Percentiles rank a stretch among this genome's conserved stretches.
Conservation (phyloP, 2,113 vertebrate species). For the Dipodomys merriami region DNA sequence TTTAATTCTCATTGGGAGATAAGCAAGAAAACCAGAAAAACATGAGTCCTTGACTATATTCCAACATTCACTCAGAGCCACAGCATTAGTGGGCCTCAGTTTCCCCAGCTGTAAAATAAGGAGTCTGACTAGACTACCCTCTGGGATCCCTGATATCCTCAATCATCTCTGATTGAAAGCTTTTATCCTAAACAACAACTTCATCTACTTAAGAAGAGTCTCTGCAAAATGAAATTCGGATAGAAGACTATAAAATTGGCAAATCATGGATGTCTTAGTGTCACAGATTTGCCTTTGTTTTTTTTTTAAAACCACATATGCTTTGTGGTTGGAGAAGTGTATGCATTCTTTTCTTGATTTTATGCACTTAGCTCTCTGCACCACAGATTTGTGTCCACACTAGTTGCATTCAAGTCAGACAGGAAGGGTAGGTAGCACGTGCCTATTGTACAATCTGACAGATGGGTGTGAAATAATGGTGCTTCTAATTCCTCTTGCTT, state of each 20-base stretch:
- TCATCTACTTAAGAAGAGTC: background rate
- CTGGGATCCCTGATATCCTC: background rate
- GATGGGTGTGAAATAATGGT: background rate
- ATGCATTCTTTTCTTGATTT: background rate
- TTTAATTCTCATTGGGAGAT: background rate
- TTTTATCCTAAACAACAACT: constrained; percentile 8
- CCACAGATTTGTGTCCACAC: background rate
- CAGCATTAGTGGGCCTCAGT: background rate
- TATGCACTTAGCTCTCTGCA: background rate
- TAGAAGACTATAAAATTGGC: background rate
- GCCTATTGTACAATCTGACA: background rate
- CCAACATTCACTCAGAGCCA: background rate
- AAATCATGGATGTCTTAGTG: background rate
- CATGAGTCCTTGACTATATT: background rate
- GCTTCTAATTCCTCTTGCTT: background rate
- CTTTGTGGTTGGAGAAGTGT: background rate
- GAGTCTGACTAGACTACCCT: background rate
- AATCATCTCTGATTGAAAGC: background rate
- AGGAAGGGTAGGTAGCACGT: background rate
- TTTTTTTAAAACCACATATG: background rate
- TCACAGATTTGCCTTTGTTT: background rate
- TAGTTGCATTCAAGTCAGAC: background rate
- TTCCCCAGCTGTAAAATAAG: background rate
- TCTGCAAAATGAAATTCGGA: background rate
- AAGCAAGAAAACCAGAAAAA: background rate